Evolutionary conservation across 2,797 vertebrate species (phyloP), one percentile per base, ranked within the genome.

Genomic region (Lithobates pipiens): DNA sequence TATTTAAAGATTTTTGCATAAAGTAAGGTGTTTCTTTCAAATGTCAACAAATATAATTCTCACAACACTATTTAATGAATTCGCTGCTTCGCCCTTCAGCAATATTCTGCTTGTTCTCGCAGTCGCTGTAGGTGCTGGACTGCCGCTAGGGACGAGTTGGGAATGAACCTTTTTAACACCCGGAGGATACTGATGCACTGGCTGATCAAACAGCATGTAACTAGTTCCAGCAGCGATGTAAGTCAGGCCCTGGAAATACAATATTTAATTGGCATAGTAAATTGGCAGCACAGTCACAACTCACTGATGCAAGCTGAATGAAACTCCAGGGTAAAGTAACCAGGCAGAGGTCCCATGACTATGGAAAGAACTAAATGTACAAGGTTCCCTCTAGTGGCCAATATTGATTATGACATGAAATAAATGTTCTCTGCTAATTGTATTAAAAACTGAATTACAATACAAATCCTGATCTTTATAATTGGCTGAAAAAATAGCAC

Each of bases 151-250:
- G 63, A 27, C 9, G 9, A 27, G n/a, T 13, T 15, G 11, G 65
- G n/a, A 67, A 67, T 13, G 10, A 10, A 29, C 65, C 3, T 54
- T 54, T 2, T 18, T 61, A 7, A 61, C 54, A 29, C 65, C 25
- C 11, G 27, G 65, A 23, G 54, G 54, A 61, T 61, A 9, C 21
- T 13, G 25, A 67, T 29, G n/a, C 5, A 2, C 10, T 11, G 65
- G 65, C 65, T 67, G n/a, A 67, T 25, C 25, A 67, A 29, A 67
- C 65, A 29, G 65, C 65, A 67, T 67, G 65, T 67, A 67, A 29
- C 65, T 25, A 29, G 65, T 67, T 67, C 65, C 65, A 61, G 54
- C 54, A 61, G 54, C 21, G 5, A 9, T 23, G 54, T 61, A 61
- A 61, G 54, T 61, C 54, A 11, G 65, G 65, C 25, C 25, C 65